phyloP scores from a whole-genome alignment of 2,113 vertebrate genomes.

The Cryptoleucopteryx plumbea region DNA sequence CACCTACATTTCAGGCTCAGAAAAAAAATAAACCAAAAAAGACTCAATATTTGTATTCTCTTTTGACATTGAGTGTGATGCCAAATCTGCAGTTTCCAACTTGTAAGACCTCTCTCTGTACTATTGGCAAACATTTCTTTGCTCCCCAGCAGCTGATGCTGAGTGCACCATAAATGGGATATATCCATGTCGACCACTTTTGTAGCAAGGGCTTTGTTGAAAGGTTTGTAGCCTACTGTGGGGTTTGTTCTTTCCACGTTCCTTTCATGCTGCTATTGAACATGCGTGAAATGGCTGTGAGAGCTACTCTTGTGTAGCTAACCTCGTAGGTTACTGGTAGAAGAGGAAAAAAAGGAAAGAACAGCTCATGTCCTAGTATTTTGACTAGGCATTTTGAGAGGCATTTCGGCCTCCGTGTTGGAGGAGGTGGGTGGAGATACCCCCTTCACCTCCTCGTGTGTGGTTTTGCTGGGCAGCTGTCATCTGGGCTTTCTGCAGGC shows the following conservation, averaged over 20 bases:
- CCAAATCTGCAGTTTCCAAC: not conserved
- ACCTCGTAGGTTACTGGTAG: not conserved
- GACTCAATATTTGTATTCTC: not conserved
- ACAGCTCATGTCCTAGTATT: not conserved
- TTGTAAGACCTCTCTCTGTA: not conserved
- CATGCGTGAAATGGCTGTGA: not conserved
- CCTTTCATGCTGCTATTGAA: not conserved
- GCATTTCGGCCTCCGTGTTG: not conserved
- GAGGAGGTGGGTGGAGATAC: not conserved
- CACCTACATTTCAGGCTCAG: not conserved
- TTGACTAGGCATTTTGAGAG: not conserved
- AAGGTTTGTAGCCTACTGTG: not conserved
- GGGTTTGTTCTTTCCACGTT: not conserved
- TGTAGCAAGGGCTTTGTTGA: not conserved
- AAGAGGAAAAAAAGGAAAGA: not conserved
- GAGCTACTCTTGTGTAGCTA: not conserved
- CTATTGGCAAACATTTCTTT: not conserved
- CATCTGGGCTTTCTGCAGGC: not conserved
- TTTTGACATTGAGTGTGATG: not conserved
- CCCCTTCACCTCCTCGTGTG: not conserved
- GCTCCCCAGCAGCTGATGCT: not conserved
- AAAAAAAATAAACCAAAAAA: not conserved
- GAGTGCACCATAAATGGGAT: not conserved
- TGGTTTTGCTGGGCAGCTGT: not conserved
- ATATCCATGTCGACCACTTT: not conserved